Evolutionary conservation across 2,797 vertebrate genomes (phyloP).

Genomic region (Sebastes hubbsi): DNA sequence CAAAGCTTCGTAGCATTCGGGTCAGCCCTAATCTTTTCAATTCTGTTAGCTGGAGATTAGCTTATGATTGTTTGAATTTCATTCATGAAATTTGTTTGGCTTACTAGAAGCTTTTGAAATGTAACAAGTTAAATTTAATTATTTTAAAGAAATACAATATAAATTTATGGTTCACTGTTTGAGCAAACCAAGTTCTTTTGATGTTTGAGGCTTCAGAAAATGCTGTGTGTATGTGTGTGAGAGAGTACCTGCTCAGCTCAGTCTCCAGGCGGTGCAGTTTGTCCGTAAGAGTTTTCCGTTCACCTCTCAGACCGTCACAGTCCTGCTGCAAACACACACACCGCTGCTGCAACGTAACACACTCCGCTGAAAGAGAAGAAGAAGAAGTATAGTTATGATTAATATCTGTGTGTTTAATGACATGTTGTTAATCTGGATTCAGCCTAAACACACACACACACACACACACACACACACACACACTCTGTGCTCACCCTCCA

Average conservation of each 20-base stretch:
- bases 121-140: background rate
- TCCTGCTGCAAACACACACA: slow-evolving; percentile 89
- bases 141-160: background rate
- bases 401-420: background rate
- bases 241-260: slow-evolving; percentile 85
- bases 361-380: slow-evolving; percentile 81
- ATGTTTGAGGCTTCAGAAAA: background rate
- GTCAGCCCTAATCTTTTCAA: background rate
- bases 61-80: background rate
- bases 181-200: background rate
- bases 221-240: background rate
- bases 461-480: background rate
- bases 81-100: background rate
- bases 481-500: slow-evolving; percentile 83
- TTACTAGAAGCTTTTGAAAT: background rate
- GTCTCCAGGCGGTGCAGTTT: slow-evolving; percentile 89
- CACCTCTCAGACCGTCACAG: slow-evolving; percentile 86
- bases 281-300: slow-evolving; percentile 86
- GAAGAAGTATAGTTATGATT: background rate
- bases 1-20: too few species aligned
- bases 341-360: slow-evolving; percentile 87
- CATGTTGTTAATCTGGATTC: background rate
- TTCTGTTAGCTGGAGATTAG: background rate
- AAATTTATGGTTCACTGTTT: background rate
- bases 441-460: background rate